Evolutionary conservation across 2,888 invertebrate genomes (phyloP), one percentile per base, ranked within the genome.

Genomic region (Camponotus fellah): DNA sequence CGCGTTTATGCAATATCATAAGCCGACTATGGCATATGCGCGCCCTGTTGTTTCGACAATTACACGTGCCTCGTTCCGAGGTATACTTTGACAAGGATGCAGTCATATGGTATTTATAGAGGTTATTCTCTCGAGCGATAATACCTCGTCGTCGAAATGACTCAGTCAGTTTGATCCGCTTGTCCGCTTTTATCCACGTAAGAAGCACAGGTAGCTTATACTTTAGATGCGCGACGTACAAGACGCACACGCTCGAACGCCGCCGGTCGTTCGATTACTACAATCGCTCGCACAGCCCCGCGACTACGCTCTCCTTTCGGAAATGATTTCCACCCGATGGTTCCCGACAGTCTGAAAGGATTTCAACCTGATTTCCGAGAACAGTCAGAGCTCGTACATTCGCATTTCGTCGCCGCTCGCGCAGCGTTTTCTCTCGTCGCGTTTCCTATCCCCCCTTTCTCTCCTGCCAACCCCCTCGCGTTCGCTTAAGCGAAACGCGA

Each of bases 241-340:
- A 66, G 77, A 62, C 46, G 74, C 64, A 74, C 34, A 46, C 53
- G 60, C 34, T 53, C 32, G 17, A 69, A 66, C 58, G 60, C n/a
- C 64, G 46, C 12, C 53, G 53, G 14, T 81, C 65, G 74, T 81
- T 81, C 75, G 64, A 75, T 81, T 75, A 75, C 75, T 75, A 64
- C 81, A 65, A 74, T 75, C 81, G 72, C 40, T 40, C 74, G 75
- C 64, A 17, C 64, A n/a, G 32, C 49, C 49, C 32, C 56, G 64
- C 81, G 64, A 65, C 53, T 81, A 62, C 75, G 64, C 60, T 62
- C 43, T 75, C 81, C 64, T 81, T 81, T 75, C 81, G 75, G 75
- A 75, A 75, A 81, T 81, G 81, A 81, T 81, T 81, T 81, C 81
- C 81, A 81, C 81, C 81, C 81, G 64, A 81, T 81, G 81, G 75